Evolutionary conservation across 2,113 vertebrate genomes (phyloP), one percentile per base, ranked within the genome.

Genomic region (Amphiprion percula): DNA sequence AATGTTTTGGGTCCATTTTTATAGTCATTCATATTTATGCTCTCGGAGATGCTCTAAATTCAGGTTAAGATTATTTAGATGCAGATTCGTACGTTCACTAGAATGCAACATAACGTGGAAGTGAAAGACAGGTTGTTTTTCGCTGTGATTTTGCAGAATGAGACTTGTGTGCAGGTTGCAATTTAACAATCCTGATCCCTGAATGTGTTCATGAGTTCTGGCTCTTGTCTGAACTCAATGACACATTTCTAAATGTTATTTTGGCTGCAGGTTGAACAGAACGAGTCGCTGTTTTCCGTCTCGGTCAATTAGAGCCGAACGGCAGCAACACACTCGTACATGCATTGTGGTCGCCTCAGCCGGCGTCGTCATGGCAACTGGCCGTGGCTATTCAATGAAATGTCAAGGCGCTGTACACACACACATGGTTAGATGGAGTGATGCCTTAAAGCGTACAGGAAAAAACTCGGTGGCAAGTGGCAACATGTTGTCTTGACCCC

Each of bases 311-410:
- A 80, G 50, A 79, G 37, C 64, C 70, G 59, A 82, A 75, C 14
- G 21, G 60, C 74, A 56, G 19, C 54, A 61, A 83, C 30, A 14
- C 52, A 28, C 75, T 26, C 49, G 28, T 66, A 47, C 4, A 19
- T 21, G 59, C 80, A 76, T 90, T 91, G 88, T 89, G 78, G 87
- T 88, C 68, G 56, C 74, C 86, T 87, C 70, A 83, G 80, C 77
- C 76, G 28, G 65, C 7, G 90, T 91, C 73, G 92, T 86, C 88
- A 92, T 91, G 88, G 88, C 87, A 92, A 93, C 92, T 80, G 74
- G 75, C 65, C 12, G 9, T 86, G 68, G 88, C 90, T 76, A 84
- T 90, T 92, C 86, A 93, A 88, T 86, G 72, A 90, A 90, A 90
- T 92, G 89, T 90, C 89, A 91, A 87, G 62, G 84, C 87, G 85